Evolutionary conservation across 1,140 invertebrate genomes (phyloP).

Genomic region (Eulimnadia texana): DNA sequence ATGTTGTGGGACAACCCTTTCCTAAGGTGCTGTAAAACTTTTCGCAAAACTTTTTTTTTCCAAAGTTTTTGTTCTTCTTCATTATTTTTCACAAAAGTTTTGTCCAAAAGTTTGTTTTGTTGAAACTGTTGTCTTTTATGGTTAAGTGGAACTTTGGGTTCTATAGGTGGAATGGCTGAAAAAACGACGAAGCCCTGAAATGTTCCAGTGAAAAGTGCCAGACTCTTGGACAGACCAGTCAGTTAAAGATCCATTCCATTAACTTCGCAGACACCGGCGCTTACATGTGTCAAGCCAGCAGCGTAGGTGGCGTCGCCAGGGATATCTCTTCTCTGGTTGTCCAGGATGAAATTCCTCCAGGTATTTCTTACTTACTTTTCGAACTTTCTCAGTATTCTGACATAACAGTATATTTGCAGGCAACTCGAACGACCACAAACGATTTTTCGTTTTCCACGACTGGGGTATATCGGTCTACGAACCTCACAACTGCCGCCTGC

Average conservation of each 20-base stretch:
- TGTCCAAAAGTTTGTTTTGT: conserved; percentile 1
- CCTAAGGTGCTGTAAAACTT: conserved; percentile 32
- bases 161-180: conserved; percentile 48
- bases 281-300: conserved; percentile 60
- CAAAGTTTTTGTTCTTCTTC: neutral
- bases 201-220: conserved; percentile 41
- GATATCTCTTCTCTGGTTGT: conserved; percentile 56
- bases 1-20: conserved; percentile 52
- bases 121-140: neutral
- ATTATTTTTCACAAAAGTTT: neutral
- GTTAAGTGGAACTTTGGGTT: neutral
- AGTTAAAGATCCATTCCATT: conserved; percentile 46
- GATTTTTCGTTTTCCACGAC: conserved; percentile 62
- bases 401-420: neutral
- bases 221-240: conserved; percentile 52
- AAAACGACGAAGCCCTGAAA: conserved; percentile 50
- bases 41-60: neutral
- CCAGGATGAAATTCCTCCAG: conserved; percentile 49
- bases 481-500: conserved; percentile 51
- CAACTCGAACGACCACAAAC: conserved; percentile 21
- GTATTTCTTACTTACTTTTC: conserved; percentile 27
- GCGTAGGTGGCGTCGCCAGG: conserved; percentile 48
- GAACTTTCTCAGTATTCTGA: too few species aligned
- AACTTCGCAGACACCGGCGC: conserved; percentile 57
- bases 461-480: conserved; percentile 61